Evolutionary conservation across 2,888 invertebrate species (phyloP).

Genomic region (Polia nebulosa): DNA sequence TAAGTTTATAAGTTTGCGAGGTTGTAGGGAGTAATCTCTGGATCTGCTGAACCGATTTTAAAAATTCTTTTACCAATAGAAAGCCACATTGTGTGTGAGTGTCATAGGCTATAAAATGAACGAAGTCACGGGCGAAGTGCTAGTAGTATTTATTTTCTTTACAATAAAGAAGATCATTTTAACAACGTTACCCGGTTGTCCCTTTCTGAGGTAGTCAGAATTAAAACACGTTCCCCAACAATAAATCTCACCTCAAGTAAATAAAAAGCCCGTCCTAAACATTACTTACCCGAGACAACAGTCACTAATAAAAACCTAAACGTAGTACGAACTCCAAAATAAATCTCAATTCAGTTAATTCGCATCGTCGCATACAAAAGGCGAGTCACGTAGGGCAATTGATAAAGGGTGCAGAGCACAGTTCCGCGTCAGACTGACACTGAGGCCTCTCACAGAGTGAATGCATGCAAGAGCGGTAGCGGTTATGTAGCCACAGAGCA

Average conservation of each 20-base stretch:
- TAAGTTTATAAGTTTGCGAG: too few species aligned
- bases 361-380: slow-evolving; percentile 52
- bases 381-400: slow-evolving; percentile 65
- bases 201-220: not conserved
- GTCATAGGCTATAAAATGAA: too few species aligned
- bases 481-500: too few species aligned
- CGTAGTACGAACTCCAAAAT: slow-evolving; percentile 47
- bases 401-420: slow-evolving; percentile 61
- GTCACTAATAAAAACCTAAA: slow-evolving; percentile 46
- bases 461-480: not conserved
- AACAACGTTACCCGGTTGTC: not conserved
- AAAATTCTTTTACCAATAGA: too few species aligned
- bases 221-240: slow-evolving; percentile 25
- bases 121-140: too few species aligned
- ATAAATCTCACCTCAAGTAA: slow-evolving; percentile 19
- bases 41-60: too few species aligned
- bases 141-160: too few species aligned
- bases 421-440: slow-evolving; percentile 53
- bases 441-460: slow-evolving; percentile 15
- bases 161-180: not conserved
- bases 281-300: slow-evolving; percentile 40
- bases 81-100: too few species aligned
- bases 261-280: slow-evolving; percentile 29
- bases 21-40: too few species aligned
- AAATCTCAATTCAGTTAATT: slow-evolving; percentile 62